Evolutionary conservation across 1,140 invertebrate genomes (phyloP), one percentile per base, ranked within the genome.

Genomic region (Colletes latitarsis): DNA sequence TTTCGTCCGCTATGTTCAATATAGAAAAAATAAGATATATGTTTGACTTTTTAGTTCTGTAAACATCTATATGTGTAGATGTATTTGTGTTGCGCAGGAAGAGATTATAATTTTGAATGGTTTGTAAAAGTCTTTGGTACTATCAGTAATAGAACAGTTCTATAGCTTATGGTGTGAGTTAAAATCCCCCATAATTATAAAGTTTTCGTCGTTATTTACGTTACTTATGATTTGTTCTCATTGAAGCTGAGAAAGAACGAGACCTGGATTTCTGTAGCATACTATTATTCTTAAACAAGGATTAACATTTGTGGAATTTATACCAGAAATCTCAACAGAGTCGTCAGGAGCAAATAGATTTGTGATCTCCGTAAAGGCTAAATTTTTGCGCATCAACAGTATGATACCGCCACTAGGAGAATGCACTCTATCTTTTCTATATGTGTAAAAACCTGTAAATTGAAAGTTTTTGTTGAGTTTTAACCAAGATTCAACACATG

Each of bases 401-500:
- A n/a, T n/a, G n/a, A n/a, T n/a, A n/a, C n/a, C n/a, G n/a, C n/a
- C n/a, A n/a, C n/a, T n/a, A n/a, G n/a, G n/a, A n/a, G n/a, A n/a
- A n/a, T n/a, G n/a, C n/a, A n/a, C n/a, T n/a, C n/a, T n/a, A n/a
- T n/a, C n/a, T n/a, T n/a, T n/a, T n/a, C n/a, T n/a, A n/a, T n/a
- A n/a, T n/a, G n/a, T n/a, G n/a, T n/a, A n/a, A 60, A 76, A 82
- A 1, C 68, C 73, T 14, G 64, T 1, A 10, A 63, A 53, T 21
- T 70, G 14, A 5, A 75, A 14, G 30, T 43, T 55, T 17, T n/a
- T 43, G 8, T 70, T n/a, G 0, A n/a, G 41, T 15, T 4, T 53
- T 12, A 82, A 21, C 74, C 80, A 82, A 0, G 80, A 41, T 52
- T 82, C 80, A 9, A 77, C 68, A 30, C 69, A 67, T 4, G 39